Conservation (phyloP, 1,140 invertebrate genomes). For the Ptiloglossa arizonensis region DNA sequence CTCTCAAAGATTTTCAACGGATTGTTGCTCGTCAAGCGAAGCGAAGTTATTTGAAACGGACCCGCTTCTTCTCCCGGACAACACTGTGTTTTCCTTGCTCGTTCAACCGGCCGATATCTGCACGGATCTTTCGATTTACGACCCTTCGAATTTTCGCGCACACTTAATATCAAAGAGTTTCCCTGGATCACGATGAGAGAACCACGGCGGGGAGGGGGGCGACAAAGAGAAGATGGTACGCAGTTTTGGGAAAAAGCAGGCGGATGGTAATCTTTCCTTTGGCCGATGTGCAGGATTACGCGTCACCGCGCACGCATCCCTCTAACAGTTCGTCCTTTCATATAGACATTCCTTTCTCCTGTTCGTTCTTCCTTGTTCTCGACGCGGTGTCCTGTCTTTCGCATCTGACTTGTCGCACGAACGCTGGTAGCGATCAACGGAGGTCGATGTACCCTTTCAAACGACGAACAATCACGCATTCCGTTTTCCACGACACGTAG, state of each 20-base stretch:
- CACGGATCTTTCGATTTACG: conserved; percentile 25
- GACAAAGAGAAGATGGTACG: conserved; percentile 40
- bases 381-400: conserved; percentile 51
- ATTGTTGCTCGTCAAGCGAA: conserved; percentile 1
- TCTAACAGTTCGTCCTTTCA: conserved; percentile 70
- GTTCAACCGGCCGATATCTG: conserved; percentile 23
- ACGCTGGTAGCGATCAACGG: background rate
- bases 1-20: background rate
- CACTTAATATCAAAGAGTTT: conserved; percentile 71
- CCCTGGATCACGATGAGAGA: conserved; percentile 15
- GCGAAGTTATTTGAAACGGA: conserved; percentile 42
- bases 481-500: background rate
- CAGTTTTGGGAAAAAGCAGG: conserved; percentile 72
- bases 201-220: conserved; percentile 28
- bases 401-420: conserved; percentile 30
- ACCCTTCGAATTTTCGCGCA: conserved; percentile 45
- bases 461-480: conserved; percentile 5
- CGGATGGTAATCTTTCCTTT: conserved; percentile 80
- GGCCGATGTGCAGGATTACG: conserved; percentile 81
- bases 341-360: conserved; percentile 81
- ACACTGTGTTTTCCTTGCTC: conserved; percentile 58
- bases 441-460: background rate
- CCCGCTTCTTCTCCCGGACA: background rate
- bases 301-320: conserved; percentile 75
- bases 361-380: conserved; percentile 50